A percentile compares a stretch with the other conserved stretches of the same genome.
Evolutionary conservation across 1,140 invertebrate species (phyloP).

Genomic region (Panulirus ornatus): DNA sequence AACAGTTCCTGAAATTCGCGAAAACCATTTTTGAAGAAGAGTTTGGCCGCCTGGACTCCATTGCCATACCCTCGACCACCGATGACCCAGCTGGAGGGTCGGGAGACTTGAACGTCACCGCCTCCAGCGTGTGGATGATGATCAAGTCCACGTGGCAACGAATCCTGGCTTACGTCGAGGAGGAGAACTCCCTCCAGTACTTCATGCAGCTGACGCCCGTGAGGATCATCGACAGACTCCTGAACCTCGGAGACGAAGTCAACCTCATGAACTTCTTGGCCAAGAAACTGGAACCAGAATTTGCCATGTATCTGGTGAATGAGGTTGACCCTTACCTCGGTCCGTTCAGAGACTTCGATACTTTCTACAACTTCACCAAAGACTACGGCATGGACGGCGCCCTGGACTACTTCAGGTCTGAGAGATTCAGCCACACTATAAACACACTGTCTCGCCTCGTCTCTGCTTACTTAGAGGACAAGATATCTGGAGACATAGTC

Average conservation of each 20-base stretch:
- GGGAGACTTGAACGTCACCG: neutral
- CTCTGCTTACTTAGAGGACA: neutral
- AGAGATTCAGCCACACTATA: neutral
- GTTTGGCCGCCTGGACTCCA: conserved; percentile 10
- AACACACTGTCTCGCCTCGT: conserved; percentile 17
- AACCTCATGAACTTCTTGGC: conserved; percentile 40
- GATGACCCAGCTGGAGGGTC: neutral
- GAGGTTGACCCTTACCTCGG: conserved; percentile 48
- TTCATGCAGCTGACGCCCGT: conserved; percentile 39
- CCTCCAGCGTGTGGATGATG: conserved; percentile 36
- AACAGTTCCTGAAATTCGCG: conserved; percentile 25
- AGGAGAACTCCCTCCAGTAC: conserved; percentile 19
- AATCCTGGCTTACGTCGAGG: conserved; percentile 31
- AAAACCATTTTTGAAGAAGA: conserved; percentile 29
- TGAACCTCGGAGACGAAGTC: conserved; percentile 48
- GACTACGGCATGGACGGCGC: conserved; percentile 12
- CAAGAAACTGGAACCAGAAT: conserved; percentile 33
- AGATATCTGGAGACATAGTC: conserved; percentile 4
- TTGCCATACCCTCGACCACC: neutral
- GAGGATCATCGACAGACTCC: conserved; percentile 13
- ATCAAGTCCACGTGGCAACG: conserved; percentile 49
- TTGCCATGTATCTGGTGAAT: conserved; percentile 20
- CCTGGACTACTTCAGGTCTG: conserved; percentile 24
- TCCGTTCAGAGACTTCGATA: conserved; percentile 29
- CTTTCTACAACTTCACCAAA: conserved; percentile 30